Evolutionary conservation across 2,888 invertebrate species (phyloP).

Genomic region (Hesperia comma): DNA sequence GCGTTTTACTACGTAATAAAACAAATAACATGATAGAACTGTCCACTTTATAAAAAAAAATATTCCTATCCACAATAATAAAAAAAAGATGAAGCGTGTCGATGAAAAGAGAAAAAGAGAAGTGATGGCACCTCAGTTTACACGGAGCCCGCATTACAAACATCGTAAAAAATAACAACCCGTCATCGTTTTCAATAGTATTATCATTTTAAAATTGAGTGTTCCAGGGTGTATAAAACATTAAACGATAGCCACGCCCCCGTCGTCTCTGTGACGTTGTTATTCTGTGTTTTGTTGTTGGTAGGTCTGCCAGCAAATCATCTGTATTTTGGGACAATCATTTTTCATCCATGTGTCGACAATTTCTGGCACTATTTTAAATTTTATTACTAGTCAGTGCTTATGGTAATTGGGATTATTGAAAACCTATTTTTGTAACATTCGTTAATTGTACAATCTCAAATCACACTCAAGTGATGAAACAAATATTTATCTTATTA

Average conservation of each 20-base stretch:
- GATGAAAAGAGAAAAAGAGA: conserved; percentile 7
- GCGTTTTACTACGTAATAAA: too few relatives aligned
- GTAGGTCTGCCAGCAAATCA: conserved; percentile 38
- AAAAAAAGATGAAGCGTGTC: neutral
- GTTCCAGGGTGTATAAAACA: conserved; percentile 28
- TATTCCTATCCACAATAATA: neutral
- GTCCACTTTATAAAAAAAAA: neutral
- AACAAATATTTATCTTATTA: too few relatives aligned
- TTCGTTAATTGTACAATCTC: too few relatives aligned
- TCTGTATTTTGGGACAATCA: neutral
- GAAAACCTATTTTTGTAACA: too few relatives aligned
- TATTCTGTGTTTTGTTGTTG: conserved; percentile 43
- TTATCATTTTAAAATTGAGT: conserved; percentile 40
- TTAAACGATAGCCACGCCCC: conserved; percentile 48
- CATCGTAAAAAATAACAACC: conserved; percentile 35
- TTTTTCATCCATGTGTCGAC: neutral
- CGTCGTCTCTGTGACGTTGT: conserved; percentile 51
- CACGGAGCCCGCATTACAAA: conserved; percentile 24
- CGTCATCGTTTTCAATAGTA: conserved; percentile 40
- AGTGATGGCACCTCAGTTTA: conserved; percentile 12
- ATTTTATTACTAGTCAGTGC: too few relatives aligned
- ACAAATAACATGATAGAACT: too few relatives aligned
- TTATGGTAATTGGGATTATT: too few relatives aligned
- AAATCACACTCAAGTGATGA: too few relatives aligned
- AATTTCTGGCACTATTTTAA: too few relatives aligned